These are phyloP conservation scores for Heliconius erato DNA, from an alignment of 2,888 invertebrate genomes.

Conservation along the genomic window DNA sequence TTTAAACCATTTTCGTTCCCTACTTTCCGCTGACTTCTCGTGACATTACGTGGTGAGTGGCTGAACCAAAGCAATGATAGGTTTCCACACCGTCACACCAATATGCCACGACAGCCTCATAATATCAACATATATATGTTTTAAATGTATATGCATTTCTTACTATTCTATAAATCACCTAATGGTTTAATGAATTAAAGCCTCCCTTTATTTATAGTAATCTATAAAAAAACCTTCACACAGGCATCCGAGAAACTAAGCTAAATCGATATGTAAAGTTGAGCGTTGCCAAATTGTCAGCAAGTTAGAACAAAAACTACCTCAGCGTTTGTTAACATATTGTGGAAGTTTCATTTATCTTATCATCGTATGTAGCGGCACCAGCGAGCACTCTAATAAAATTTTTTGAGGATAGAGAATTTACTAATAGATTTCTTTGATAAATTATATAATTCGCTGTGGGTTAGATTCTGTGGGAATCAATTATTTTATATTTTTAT, in stretches of 20 bases:
- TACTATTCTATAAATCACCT: too few species aligned
- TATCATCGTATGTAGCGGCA: neutral
- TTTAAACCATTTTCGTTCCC: too few species aligned
- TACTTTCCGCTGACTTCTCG: too few species aligned
- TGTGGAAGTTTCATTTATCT: neutral
- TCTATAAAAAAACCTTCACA: neutral
- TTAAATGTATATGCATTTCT: too few species aligned
- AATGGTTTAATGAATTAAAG: neutral
- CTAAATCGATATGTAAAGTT: slow-evolving; percentile 10
- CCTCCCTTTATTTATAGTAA: neutral
- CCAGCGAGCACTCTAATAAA: neutral
- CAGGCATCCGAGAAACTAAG: neutral
- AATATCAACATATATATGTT: too few species aligned
- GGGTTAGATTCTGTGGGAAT: too few species aligned
- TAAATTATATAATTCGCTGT: too few species aligned
- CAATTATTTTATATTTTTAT: too few species aligned
- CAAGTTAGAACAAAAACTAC: slow-evolving; percentile 11
- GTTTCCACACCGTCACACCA: too few species aligned
- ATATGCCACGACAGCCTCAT: too few species aligned
- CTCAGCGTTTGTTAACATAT: slow-evolving; percentile 4
- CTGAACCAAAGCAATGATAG: too few species aligned
- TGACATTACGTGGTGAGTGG: too few species aligned
- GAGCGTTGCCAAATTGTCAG: slow-evolving; percentile 8
- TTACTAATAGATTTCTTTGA: neutral
- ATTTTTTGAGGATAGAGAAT: neutral